Base-by-base conservation (phyloP, 2,888 invertebrate species). In the Coecobrya sp. region DNA sequence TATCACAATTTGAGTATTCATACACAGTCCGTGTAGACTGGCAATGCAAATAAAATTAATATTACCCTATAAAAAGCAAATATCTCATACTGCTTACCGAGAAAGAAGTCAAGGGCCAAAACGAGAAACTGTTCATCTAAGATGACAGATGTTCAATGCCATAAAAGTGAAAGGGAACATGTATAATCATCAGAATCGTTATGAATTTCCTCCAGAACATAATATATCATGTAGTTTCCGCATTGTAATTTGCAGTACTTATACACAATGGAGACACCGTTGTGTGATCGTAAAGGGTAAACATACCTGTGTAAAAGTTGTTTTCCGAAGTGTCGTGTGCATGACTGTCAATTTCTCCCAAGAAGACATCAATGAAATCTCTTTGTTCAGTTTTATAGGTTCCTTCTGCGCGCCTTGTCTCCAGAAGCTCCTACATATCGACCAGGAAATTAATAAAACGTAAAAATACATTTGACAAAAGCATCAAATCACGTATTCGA, bases 351-450 rank as follows among this genome's bases (percentile, higher is more conserved):
- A 94, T 94, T 92, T 94, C 93, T 25, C 90, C 86, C 25, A 94
- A 86, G 73, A 94, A 94, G 42, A 93, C 93, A 30, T 94, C 94
- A n/a, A 94, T 93, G 25, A 94, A 94, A 76, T 94, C 94, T 42
- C 93, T 84, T 45, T 93, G 90, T 62, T 93, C 93, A 7, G 65
- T 88, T 88, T 92, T 92, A 76, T 93, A 93, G 25, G 81, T 85
- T 70, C 93, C 93, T 79, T 89, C 92, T 11, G 55, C 81, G 62
- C 93, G 52, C 27, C 93, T 68, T 49, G 91, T 89, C 8, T 84
- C 86, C n/a, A 93, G 49, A 19, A 93, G 91, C 10, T 86, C 84
- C 93, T 93, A 27, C 10, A 49, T 1, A 49, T 7, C 10, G 49
- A 49, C 5, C 8, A 76, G 13, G 27, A 4, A 86, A 73, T n/a